phyloP scores from a whole-genome alignment of 2,797 vertebrate species.

The Lindbergichthys nudifrons region DNA sequence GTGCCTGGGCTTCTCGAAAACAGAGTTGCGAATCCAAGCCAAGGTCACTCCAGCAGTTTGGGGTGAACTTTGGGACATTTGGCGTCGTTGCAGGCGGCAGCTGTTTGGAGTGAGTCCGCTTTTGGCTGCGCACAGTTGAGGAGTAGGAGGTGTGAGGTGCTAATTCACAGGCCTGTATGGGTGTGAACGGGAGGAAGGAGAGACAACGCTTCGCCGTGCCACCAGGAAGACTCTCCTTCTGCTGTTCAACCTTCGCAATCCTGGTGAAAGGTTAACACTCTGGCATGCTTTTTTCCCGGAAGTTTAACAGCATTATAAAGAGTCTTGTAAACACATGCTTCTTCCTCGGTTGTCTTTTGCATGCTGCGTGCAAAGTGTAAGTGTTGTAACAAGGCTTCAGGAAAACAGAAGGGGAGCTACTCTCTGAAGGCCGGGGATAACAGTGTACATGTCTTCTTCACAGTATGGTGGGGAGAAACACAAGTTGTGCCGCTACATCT shows the following conservation, averaged over 20 bases:
- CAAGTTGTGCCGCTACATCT: constrained; percentile 40
- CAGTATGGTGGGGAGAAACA: constrained; percentile 54
- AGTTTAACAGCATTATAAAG: constrained; percentile 23
- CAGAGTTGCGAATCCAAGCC: constrained; percentile 39
- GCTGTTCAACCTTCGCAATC: constrained; percentile 27
- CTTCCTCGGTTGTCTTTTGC: constrained; percentile 43
- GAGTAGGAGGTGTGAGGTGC: constrained; percentile 70
- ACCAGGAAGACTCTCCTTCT: constrained; percentile 34
- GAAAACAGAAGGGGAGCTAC: constrained; percentile 42
- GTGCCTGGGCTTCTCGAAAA: constrained; percentile 49
- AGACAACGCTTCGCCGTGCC: constrained; percentile 17
- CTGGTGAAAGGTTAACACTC: constrained; percentile 26
- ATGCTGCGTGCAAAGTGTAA: constrained; percentile 41
- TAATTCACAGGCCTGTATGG: constrained; percentile 68
- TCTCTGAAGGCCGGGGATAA: constrained; percentile 60
- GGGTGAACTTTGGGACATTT: constrained; percentile 52
- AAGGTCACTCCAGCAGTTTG: constrained; percentile 59
- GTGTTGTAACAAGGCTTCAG: constrained; percentile 21
- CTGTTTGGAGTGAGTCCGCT: constrained; percentile 51
- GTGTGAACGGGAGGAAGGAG: constrained; percentile 58
- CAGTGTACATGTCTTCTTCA: constrained; percentile 44
- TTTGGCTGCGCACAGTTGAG: constrained; percentile 56
- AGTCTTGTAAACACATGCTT: constrained; percentile 37
- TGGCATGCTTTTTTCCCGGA: neutral
- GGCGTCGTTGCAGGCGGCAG: constrained; percentile 52